Percentiles rank a stretch among this genome's conserved stretches.
Conservation (phyloP, 1,140 invertebrate species). For the Bradysia coprophila region DNA sequence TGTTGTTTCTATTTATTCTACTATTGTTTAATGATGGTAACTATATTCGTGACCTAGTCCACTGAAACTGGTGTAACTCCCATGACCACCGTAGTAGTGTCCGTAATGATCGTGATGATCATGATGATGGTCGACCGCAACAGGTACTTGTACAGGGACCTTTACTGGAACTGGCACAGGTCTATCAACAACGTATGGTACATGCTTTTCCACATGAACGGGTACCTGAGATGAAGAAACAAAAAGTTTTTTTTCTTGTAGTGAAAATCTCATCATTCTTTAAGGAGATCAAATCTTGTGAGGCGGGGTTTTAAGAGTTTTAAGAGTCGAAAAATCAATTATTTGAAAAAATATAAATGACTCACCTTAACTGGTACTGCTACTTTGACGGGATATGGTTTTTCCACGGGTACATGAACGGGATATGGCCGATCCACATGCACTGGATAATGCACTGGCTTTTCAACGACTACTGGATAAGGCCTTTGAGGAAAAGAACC, state of each 20-base stretch:
- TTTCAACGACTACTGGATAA: conserved; percentile 32
- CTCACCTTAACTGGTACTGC: too few species aligned
- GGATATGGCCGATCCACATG: conserved; percentile 35
- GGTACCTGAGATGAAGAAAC: too few species aligned
- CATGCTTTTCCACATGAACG: not conserved
- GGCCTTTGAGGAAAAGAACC: conserved; percentile 34
- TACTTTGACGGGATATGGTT: conserved; percentile 26
- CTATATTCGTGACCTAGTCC: conserved; percentile 1
- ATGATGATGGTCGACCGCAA: conserved; percentile 1
- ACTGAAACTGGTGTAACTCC: conserved; percentile 2
- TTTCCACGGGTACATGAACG: conserved; percentile 27
- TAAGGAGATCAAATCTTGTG: too few species aligned
- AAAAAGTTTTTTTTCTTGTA: too few species aligned
- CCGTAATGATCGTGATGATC: not conserved
- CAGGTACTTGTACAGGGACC: not conserved
- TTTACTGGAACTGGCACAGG: not conserved
- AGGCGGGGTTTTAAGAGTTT: too few species aligned
- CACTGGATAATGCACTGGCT: conserved; percentile 37
- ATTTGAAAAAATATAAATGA: too few species aligned
- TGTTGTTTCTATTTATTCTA: too few species aligned
- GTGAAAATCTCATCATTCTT: too few species aligned
- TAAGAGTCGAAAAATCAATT: too few species aligned
- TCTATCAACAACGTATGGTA: not conserved
- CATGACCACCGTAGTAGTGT: not conserved
- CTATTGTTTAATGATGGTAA: conserved; percentile 2